These are phyloP conservation scores for Augochlorella aurata DNA, from an alignment of 2,888 invertebrate species.

Conservation along the genomic window DNA sequence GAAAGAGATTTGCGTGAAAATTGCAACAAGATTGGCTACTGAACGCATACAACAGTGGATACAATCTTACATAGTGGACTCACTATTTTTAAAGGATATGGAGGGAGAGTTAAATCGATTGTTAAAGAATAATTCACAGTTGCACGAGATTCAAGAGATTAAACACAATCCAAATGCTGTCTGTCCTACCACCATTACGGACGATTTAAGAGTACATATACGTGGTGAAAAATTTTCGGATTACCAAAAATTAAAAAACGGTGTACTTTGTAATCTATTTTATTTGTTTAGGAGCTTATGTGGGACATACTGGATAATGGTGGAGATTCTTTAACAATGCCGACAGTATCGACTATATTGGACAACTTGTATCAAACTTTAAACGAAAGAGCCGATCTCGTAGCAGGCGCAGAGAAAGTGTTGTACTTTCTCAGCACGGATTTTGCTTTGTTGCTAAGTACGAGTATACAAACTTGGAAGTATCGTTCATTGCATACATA, in stretches of 20 bases:
- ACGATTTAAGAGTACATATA: slow-evolving; percentile 72
- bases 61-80: slow-evolving; percentile 80
- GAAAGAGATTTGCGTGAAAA: slow-evolving; percentile 82
- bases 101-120: slow-evolving; percentile 69
- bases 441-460: slow-evolving; percentile 77
- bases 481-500: not conserved
- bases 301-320: slow-evolving; percentile 75
- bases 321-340: slow-evolving; percentile 64
- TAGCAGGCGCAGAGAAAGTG: slow-evolving; percentile 67
- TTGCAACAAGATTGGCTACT: slow-evolving; percentile 83
- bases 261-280: slow-evolving; percentile 9
- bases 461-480: not conserved
- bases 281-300: slow-evolving; percentile 68
- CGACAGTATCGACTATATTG: slow-evolving; percentile 63
- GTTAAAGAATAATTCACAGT: slow-evolving; percentile 58
- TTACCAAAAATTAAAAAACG: not conserved
- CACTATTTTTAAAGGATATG: slow-evolving; percentile 75
- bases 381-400: slow-evolving; percentile 71
- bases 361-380: slow-evolving; percentile 70
- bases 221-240: not conserved
- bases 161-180: slow-evolving; percentile 69
- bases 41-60: slow-evolving; percentile 85
- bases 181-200: slow-evolving; percentile 71
- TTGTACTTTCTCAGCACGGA: slow-evolving; percentile 75
- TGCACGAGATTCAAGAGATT: slow-evolving; percentile 49